Evolutionary conservation across 2,888 invertebrate species (phyloP).

Genomic region (Malachius bipustulatus): DNA sequence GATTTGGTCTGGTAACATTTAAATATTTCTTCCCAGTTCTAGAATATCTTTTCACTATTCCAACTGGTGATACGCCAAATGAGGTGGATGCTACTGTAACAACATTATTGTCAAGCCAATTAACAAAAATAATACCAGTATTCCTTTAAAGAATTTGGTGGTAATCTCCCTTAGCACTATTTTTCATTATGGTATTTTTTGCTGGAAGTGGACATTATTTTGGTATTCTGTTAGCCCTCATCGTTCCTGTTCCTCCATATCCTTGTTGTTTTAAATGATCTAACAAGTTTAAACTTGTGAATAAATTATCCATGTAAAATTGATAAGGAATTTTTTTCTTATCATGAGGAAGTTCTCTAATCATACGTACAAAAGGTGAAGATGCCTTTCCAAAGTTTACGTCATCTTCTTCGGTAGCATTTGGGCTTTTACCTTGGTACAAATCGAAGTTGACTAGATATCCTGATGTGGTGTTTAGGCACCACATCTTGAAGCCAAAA

Average conservation of each 20-base stretch:
- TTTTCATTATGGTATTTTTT: constrained; percentile 4
- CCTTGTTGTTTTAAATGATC: constrained; percentile 8
- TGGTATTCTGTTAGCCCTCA: constrained; percentile 17
- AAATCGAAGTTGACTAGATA: constrained; percentile 18
- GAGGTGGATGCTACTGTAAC: constrained; percentile 5
- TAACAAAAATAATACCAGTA: constrained; percentile 4
- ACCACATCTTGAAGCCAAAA: constrained; percentile 16
- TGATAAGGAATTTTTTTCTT: constrained; percentile 2
- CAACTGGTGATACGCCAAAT: constrained; percentile 1
- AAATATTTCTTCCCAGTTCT: constrained; percentile 3
- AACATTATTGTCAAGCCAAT: constrained; percentile 6
- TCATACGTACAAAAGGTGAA: constrained; percentile 21
- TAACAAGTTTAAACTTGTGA: constrained; percentile 5
- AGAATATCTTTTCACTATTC: constrained; percentile 6
- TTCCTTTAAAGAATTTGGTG: constrained; percentile 5
- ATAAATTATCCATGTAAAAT: constrained; percentile 9
- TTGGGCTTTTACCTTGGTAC: constrained; percentile 16
- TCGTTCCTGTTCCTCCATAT: constrained; percentile 15
- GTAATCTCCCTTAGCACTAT: constrained; percentile 4
- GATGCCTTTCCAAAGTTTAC: too few relatives aligned
- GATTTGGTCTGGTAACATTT: constrained; percentile 7
- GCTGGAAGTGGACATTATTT: constrained; percentile 17
- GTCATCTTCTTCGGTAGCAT: too few relatives aligned
- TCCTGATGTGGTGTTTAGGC: constrained; percentile 18
- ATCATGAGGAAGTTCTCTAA: constrained; percentile 13